phyloP scores from a whole-genome alignment of 2,888 invertebrate genomes.

The Osmoderma eremita region DNA sequence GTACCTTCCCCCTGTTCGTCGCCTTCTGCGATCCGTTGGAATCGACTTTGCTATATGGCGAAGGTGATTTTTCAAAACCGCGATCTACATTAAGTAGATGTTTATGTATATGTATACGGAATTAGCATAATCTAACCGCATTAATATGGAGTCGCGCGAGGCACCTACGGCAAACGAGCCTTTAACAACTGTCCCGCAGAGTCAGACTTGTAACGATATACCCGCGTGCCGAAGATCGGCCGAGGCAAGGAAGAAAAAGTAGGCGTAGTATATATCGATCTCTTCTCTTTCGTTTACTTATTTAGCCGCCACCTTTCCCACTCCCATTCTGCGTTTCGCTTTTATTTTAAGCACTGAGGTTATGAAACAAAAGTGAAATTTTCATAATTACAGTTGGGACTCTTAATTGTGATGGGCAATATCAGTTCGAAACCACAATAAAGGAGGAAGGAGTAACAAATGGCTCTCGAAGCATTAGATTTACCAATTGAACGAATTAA shows the following conservation, averaged over 20 bases:
- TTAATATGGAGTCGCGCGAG: slow-evolving; percentile 58
- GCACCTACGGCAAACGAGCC: slow-evolving; percentile 52
- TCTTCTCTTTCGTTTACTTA: slow-evolving; percentile 1
- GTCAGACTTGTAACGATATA: slow-evolving; percentile 46
- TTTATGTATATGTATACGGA: slow-evolving; percentile 62
- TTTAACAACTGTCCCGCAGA: slow-evolving; percentile 56
- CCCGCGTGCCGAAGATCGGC: slow-evolving; percentile 20
- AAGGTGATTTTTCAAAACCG: slow-evolving; percentile 50
- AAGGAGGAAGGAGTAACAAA: no score
- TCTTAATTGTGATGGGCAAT: no score
- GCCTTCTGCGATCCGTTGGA: slow-evolving; percentile 7
- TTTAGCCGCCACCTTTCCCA: neutral
- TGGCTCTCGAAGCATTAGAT: no score
- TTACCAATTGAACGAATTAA: no score
- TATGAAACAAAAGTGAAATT: no score
- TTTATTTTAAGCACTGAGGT: no score
- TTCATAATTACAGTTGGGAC: no score
- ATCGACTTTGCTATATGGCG: slow-evolving; percentile 35
- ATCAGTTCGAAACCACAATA: no score
- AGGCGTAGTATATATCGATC: neutral
- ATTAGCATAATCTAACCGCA: slow-evolving; percentile 63
- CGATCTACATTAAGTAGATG: slow-evolving; percentile 62
- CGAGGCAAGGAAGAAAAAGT: slow-evolving; percentile 6
- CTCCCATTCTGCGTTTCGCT: no score
- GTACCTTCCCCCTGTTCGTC: slow-evolving; percentile 6